Base-by-base conservation (phyloP, 1,140 invertebrate species). In the Zeugodacus cucurbitae region DNA sequence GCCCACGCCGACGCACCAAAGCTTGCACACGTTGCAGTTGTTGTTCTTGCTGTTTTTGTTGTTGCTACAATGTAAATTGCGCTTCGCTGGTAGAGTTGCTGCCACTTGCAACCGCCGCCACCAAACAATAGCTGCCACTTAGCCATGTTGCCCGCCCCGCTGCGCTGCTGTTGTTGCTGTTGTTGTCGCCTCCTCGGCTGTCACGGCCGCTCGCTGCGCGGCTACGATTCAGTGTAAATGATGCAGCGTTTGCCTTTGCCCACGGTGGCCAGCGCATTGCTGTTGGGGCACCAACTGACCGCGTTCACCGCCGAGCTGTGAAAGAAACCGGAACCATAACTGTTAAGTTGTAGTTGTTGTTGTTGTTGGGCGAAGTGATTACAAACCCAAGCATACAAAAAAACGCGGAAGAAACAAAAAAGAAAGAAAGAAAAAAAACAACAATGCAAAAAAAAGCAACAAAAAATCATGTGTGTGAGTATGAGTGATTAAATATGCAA, bases 241-340 rank as follows among this genome's bases (percentile, higher is more conserved):
- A 98, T 95, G 57, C 96, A 96, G 89, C 96, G 96, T 93, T 97
- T 98, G 89, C 96, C 95, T 90, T 96, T 96, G 93, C 99, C 98
- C 90, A 98, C 97, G 87, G 97, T 97, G n/a, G 98, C 96, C 64
- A 99, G 94, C 87, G 96, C 95, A 74, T 96, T 96, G 32, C 97
- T 97, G 91, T 96, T 96, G 3, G 98, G 97, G 94, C 98, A 97
- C 98, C 98, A 99, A 14, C 97, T 96, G 89, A 98, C 98, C 26
- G 98, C 97, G 87, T 97, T 96, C 82, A 99, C 97, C 17, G 97
- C 95, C 87, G 96, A 95, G 93, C 97, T 98, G 95, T 87, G 91
- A 91, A 94, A 94, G 91, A 94, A 89, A 87, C 82, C 88, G 62
- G 88, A 88, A 89, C 89, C 90, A 91, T 85, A 91, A 90, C 89